Evolutionary conservation across 2,113 vertebrate species (phyloP), one percentile per base, ranked within the genome.

Genomic region (Cryptomyrus ogoouensis): DNA sequence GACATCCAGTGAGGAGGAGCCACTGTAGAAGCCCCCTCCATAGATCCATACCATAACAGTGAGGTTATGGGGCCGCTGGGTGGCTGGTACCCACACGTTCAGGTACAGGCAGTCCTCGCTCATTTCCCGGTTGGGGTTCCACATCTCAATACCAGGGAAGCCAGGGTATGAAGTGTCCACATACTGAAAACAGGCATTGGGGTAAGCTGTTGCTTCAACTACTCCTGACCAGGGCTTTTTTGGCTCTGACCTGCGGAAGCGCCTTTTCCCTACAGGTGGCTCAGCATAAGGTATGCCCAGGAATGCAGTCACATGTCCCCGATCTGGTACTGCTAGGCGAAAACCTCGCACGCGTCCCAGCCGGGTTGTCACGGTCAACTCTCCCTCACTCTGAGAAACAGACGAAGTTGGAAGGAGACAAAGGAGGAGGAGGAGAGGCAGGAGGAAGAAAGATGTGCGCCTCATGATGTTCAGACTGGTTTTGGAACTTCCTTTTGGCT

Each of bases 41-140:
- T 98, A 99, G 94, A 99, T 97, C 98, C 98, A 99, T 12, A 98
- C 96, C 92, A 99, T 96, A 19, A 99, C 97, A 0, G 97, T 96
- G 47, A 96, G 94, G 24, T 96, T 95, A 3, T 90, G 90, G 0
- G 97, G 97, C 9, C 93, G 94, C 0, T 96, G 94, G 0, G 95
- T 95, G 2, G 95, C 91, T 2, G 98, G 97, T 5, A 96, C 96
- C 97, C 98, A 99, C 10, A 98, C 89, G 1, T 98, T 98, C 87
- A 99, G 96, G 94, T 98, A 98, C 44, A 99, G 95, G 90, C 98
- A 99, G 92, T 99, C 97, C 90, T 99, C 98, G 0, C 96, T 98
- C 95, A 98, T 97, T 31, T 96, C 95, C 77, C 94, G 95, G 94
- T 99, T 99, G 84, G 98, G 97, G 92, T 99, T 99, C 98, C 98